Base-by-base conservation (phyloP, 2,888 invertebrate genomes). In the Eugnorisma glareosa region DNA sequence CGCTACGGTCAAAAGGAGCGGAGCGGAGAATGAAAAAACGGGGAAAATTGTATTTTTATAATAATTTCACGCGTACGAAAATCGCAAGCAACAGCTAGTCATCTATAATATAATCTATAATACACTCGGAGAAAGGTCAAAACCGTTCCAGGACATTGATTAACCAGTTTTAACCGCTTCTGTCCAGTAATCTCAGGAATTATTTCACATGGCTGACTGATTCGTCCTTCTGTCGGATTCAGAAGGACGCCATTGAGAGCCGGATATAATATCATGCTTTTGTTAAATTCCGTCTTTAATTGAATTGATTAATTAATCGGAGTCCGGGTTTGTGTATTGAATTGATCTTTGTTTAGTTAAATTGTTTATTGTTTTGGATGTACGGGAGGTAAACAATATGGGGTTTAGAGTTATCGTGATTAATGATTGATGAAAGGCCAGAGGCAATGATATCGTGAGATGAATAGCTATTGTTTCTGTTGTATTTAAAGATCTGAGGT, bases 191-290 rank as follows among this genome's bases (percentile, higher is more conserved):
- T 89, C 83, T 81, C 73, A 54, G 73, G 81, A 81, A 83, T 88
- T 83, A 89, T 85, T 83, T 78, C 83, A 75, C 80, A 72, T 78
- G 80, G 81, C 74, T 85, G 85, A 83, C 83, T 83, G 82, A 81
- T 63, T 57, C 45, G 24, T 68, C 77, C 66, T 69, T 72, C 75
- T 54, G 61, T 64, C 57, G 64, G 71, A 69, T 75, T 80, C 45
- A 61, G 69, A 77, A 68, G 59, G 51, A 63, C 57, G 54, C 67
- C 66, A 74, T 70, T 74, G 64, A 73, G 64, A 74, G n/a, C 76
- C 76, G 68, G 81, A 84, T 81, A 78, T 85, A 72, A 82, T 78
- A 74, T 79, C 51, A 72, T 37, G 63, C 67, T 59, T 64, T 79
- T 73, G 79, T 79, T 68, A 67, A 51, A 68, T 64, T n/a, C 24